Conservation (phyloP, 2,797 vertebrate genomes). For the Nyctibius grandis region DNA sequence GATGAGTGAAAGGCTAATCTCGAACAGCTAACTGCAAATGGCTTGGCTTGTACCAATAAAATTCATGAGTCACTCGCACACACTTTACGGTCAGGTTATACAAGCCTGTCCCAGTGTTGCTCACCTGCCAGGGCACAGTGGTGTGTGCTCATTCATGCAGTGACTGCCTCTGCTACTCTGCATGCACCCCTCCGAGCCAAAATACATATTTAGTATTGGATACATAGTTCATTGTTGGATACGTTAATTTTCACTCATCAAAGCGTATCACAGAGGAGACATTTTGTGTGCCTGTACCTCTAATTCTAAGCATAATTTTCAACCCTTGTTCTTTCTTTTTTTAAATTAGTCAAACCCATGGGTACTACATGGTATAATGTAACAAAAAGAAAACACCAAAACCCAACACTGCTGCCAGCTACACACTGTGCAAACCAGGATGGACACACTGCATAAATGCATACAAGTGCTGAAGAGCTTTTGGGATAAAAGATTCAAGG, state of each 20-base stretch:
- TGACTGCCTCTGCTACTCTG: not conserved
- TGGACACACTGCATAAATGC: not conserved
- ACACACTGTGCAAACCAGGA: not conserved
- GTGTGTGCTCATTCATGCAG: fast-evolving
- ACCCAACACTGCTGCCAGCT: not conserved
- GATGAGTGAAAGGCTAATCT: not conserved
- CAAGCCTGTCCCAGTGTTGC: not conserved
- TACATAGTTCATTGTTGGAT: not conserved
- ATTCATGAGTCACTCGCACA: fast-evolving
- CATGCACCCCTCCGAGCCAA: not conserved
- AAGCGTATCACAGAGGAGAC: not conserved
- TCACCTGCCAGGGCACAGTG: fast-evolving
- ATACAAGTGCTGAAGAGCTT: not conserved
- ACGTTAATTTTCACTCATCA: not conserved
- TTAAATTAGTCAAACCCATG: not conserved
- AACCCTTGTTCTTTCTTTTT: fast-evolving
- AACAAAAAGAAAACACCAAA: not conserved
- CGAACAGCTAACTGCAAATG: fast-evolving
- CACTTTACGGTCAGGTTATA: not conserved
- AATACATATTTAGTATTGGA: not conserved
- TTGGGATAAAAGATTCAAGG: not conserved
- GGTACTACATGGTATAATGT: fast-evolving
- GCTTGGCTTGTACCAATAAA: not conserved
- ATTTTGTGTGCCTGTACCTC: not conserved
- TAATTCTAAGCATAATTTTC: not conserved